Evolutionary conservation across 2,113 vertebrate species (phyloP), one percentile per base, ranked within the genome.

Genomic region (Catharus bicknelli): DNA sequence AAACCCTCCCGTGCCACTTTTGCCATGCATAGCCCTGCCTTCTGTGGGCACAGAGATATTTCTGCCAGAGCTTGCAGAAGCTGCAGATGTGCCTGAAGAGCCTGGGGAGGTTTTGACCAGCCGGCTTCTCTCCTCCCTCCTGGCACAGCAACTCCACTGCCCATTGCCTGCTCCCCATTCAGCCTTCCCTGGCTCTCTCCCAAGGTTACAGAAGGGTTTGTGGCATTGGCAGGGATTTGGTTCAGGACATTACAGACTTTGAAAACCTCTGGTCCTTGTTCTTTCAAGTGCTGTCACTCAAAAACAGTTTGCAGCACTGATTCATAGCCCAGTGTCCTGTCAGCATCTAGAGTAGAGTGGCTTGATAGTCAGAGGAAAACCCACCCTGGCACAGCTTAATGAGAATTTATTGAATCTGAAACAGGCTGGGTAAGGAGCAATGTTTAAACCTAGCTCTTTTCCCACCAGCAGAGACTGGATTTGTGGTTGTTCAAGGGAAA

Each of bases 401-500:
- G 43, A 75, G 75, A 5, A 72, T 58, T 82, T 67, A 43, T 25
- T 79, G 75, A 47, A 62, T 23, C 34, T 75, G 63, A 19, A 83
- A 53, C 21, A 42, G 50, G 8, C 58, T 68, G 67, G 57, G 23
- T 59, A 47, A 83, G 20, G 42, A 92, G 12, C 45, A 63, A 18
- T 9, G 9, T 63, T 86, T 47, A 20, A 80, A 72, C 32, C 26
- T 57, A 70, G 32, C 75, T 75, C 61, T 81, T 32, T 17, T 17
- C 34, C 63, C 59, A 90, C 38, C 34, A 79, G 53, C 61, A 79
- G 40, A 72, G 42, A 50, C 75, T 85, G 83, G 38, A 62, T 91
- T 63, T 91, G 66, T 78, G 70, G 57, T 61, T 91, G 36, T 63
- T 88, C 30, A 83, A 79, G 51, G 83, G 83, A 91, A 90, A 83